These are phyloP conservation scores for Synodontis membranacea DNA, from an alignment of 2,113 vertebrate species.

Conservation along the genomic window DNA sequence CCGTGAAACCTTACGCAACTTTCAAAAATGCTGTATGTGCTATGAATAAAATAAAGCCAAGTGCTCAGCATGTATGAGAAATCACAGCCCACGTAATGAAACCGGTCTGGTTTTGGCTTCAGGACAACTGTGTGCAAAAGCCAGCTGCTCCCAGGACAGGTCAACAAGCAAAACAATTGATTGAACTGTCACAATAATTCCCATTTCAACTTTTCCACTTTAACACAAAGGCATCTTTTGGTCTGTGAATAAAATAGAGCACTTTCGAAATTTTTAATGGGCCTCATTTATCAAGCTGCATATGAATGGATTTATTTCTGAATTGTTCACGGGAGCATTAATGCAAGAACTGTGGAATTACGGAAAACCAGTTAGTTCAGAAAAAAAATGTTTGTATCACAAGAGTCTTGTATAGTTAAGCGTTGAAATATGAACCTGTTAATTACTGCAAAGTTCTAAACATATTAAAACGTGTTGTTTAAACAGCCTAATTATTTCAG, in stretches of 20 bases:
- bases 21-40: conserved; percentile 26
- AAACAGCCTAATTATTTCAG: background rate
- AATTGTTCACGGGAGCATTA: background rate
- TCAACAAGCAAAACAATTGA: background rate
- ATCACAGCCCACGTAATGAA: background rate
- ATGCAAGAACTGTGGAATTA: background rate
- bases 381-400: background rate
- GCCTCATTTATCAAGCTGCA: background rate
- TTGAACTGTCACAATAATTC: background rate
- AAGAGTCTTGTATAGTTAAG: background rate
- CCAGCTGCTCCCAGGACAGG: background rate
- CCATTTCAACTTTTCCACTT: background rate
- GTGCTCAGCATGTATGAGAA: background rate
- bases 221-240: background rate
- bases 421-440: background rate
- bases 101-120: background rate
- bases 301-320: background rate
- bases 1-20: conserved; percentile 35
- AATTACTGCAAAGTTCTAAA: background rate
- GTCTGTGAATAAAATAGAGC: background rate
- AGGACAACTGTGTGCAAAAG: background rate
- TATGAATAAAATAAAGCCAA: conserved; percentile 1
- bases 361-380: background rate
- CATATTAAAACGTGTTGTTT: background rate
- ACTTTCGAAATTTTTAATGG: background rate